These are phyloP conservation scores for Lampris megalopsis DNA, from an alignment of 2,113 vertebrate genomes.

Conservation along the genomic window DNA sequence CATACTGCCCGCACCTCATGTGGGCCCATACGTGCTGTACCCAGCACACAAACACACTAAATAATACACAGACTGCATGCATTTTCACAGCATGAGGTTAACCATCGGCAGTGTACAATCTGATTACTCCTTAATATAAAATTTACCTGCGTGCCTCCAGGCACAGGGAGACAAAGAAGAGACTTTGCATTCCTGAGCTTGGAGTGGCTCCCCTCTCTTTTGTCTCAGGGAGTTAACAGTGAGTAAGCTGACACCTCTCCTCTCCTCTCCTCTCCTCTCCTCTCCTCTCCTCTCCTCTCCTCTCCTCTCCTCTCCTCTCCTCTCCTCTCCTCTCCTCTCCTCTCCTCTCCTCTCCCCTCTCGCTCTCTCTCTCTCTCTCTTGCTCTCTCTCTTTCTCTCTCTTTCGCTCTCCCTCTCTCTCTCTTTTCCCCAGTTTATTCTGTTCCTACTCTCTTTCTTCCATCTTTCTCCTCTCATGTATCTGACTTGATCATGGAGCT, in stretches of 20 bases:
- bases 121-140: not conserved
- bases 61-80: no score
- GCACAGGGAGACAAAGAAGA: slow-evolving; percentile 5
- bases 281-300: not conserved
- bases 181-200: slow-evolving; percentile 25
- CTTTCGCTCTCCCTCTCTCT: slow-evolving; percentile 13
- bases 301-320: not conserved
- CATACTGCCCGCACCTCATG: no score
- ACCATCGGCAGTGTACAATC: no score
- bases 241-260: no score
- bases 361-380: no score
- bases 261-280: not conserved
- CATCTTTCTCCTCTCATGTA: slow-evolving; percentile 51
- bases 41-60: no score
- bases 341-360: not conserved
- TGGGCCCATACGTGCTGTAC: no score
- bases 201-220: no score
- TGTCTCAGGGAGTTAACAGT: not conserved
- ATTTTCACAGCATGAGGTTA: no score
- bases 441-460: slow-evolving; percentile 14
- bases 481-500: slow-evolving; percentile 8
- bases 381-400: not conserved
- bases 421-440: no score
- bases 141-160: slow-evolving; percentile 24
- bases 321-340: not conserved